A percentile compares a stretch with the other conserved stretches of the same genome.
phyloP scores from a whole-genome alignment of 1,140 invertebrate species.

The Myzus persicae region DNA sequence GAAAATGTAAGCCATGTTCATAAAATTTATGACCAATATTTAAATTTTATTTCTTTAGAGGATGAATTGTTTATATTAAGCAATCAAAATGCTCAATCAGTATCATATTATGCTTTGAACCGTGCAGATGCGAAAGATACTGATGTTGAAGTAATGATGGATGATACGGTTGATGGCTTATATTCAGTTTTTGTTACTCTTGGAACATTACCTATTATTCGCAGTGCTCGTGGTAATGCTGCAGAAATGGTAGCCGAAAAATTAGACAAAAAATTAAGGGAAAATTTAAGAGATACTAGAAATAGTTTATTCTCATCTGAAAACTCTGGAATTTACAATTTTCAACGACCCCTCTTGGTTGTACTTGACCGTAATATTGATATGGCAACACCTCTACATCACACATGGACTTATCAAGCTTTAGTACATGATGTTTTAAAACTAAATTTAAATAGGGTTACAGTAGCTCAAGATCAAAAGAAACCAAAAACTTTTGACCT shows the following conservation, averaged over 20 bases:
- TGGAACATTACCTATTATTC: constrained; percentile 92
- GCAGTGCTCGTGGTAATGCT: constrained; percentile 94
- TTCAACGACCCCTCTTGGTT: constrained; percentile 91
- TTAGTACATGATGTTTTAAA: constrained; percentile 94
- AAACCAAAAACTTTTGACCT: constrained; percentile 93
- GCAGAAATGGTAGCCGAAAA: constrained; percentile 98
- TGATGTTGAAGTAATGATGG: constrained; percentile 95
- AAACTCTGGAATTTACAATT: constrained; percentile 69
- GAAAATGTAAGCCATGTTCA: constrained; percentile 89
- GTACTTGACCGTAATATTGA: constrained; percentile 95
- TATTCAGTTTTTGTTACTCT: constrained; percentile 96
- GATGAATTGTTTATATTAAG: constrained; percentile 96
- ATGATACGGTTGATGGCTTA: constrained; percentile 93
- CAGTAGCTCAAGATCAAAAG: constrained; percentile 64
- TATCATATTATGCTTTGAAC: constrained; percentile 97
- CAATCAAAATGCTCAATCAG: constrained; percentile 87
- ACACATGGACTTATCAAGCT: constrained; percentile 99
- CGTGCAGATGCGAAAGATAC: constrained; percentile 92
- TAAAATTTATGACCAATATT: constrained; percentile 96
- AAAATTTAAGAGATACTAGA: constrained; percentile 95
- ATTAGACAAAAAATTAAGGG: constrained; percentile 94
- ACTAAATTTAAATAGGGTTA: constrained; percentile 82
- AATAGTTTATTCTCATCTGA: constrained; percentile 95
- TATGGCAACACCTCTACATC: constrained; percentile 96
- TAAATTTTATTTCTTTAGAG: constrained; percentile 98